Conservation (phyloP, 2,113 vertebrate species). For the Ranitomeya variabilis region DNA sequence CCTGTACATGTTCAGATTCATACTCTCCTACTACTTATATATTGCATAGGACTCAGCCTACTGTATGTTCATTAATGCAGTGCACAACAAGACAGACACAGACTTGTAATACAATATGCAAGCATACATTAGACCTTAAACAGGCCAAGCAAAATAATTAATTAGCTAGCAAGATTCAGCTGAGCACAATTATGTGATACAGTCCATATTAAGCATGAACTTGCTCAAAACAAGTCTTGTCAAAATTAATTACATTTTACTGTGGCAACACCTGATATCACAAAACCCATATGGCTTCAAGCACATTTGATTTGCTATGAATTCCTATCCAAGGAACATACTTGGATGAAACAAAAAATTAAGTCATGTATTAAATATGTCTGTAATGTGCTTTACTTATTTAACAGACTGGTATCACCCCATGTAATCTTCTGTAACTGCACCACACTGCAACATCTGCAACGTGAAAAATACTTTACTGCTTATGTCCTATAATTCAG, state of each 20-base stretch:
- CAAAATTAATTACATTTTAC: constrained; percentile 49
- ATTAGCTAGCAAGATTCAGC: neutral
- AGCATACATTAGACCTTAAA: neutral
- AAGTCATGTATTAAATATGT: constrained; percentile 28
- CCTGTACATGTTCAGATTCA: neutral
- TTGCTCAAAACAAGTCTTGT: constrained; percentile 24
- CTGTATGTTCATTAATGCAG: neutral
- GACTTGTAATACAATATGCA: constrained; percentile 1
- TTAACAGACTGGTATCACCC: constrained; percentile 1
- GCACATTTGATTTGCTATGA: constrained; percentile 32
- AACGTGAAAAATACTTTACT: constrained; percentile 20
- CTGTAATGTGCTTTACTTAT: constrained; percentile 38
- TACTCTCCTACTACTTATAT: neutral
- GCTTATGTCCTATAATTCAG: neutral
- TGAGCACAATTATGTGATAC: constrained; percentile 5
- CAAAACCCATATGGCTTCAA: constrained; percentile 30
- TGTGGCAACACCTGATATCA: constrained; percentile 46
- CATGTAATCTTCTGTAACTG: neutral
- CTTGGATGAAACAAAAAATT: constrained; percentile 52
- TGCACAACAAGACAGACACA: neutral
- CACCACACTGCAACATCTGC: neutral
- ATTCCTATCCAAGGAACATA: constrained; percentile 33
- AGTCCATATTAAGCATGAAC: constrained; percentile 1
- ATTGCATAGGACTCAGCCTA: neutral
- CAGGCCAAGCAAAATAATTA: constrained; percentile 31